Conservation (phyloP, 1,140 invertebrate species). For the Battus philenor region DNA sequence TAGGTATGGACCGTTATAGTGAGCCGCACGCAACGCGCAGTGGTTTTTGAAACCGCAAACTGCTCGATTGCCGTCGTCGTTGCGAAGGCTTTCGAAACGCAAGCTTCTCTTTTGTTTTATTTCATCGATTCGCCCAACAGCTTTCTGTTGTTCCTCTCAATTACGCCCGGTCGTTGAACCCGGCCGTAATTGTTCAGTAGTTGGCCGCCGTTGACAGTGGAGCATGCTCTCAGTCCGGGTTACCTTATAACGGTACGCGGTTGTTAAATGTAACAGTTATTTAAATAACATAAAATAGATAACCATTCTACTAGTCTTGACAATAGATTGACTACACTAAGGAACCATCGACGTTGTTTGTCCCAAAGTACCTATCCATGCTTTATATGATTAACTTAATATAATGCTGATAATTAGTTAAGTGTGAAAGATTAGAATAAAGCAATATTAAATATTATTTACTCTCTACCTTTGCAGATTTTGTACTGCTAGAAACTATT, state of each 20-base stretch:
- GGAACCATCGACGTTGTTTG: too few relatives aligned
- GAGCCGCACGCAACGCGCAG: neutral
- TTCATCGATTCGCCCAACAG: slow-evolving; percentile 6
- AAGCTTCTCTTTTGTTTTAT: slow-evolving; percentile 6
- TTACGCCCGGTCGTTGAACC: slow-evolving; percentile 21
- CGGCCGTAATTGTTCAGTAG: slow-evolving; percentile 22
- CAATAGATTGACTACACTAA: too few relatives aligned
- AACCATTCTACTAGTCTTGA: too few relatives aligned
- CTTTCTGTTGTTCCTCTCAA: slow-evolving; percentile 12
- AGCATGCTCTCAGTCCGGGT: neutral
- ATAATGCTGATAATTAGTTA: too few relatives aligned
- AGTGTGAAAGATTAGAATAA: too few relatives aligned
- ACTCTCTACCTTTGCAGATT: too few relatives aligned
- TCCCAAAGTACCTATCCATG: too few relatives aligned
- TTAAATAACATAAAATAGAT: neutral
- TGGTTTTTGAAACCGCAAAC: neutral
- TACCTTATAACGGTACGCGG: neutral
- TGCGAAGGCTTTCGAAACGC: slow-evolving; percentile 1
- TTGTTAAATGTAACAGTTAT: slow-evolving; percentile 4
- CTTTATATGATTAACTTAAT: too few relatives aligned
- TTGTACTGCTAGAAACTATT: too few relatives aligned
- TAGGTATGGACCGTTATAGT: neutral
- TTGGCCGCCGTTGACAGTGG: neutral
- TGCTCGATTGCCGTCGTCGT: slow-evolving; percentile 4
- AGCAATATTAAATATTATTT: too few relatives aligned